Evolutionary conservation across 2,797 vertebrate genomes (phyloP).

Genomic region (Xenops minutus): DNA sequence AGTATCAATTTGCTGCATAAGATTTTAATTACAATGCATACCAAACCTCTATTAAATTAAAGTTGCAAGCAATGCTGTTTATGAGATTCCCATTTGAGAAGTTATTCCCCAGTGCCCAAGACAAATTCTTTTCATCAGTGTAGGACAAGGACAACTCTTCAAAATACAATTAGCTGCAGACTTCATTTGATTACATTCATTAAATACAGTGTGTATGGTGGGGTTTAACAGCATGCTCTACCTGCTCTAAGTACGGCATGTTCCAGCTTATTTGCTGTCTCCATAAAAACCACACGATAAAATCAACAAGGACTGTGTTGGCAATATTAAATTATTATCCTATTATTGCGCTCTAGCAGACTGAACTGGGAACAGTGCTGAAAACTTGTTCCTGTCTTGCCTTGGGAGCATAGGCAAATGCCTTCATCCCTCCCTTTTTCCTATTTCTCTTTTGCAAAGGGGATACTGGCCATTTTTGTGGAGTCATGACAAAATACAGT

Average conservation of each 20-base stretch:
- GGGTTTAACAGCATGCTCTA: constrained; percentile 44
- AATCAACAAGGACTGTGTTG: constrained; percentile 18
- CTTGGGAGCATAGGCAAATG: not conserved
- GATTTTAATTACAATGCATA: constrained; percentile 64
- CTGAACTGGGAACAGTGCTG: not conserved
- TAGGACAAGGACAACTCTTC: constrained; percentile 58
- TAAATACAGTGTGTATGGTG: constrained; percentile 41
- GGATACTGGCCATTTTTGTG: not conserved
- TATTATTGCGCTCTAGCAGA: constrained; percentile 3
- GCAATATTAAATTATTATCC: constrained; percentile 53
- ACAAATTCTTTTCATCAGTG: constrained; percentile 60
- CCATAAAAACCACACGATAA: constrained; percentile 48
- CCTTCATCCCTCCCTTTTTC: not conserved
- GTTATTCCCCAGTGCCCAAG: constrained; percentile 37
- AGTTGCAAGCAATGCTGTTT: constrained; percentile 49
- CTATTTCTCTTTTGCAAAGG: not conserved
- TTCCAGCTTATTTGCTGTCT: constrained; percentile 61
- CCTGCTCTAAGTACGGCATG: constrained; percentile 46
- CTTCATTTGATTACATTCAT: constrained; percentile 59
- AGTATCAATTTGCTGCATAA: constrained; percentile 31
- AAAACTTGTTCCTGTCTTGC: not conserved
- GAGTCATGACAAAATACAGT: not conserved
- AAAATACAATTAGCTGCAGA: constrained; percentile 58
- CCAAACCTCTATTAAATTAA: constrained; percentile 52
- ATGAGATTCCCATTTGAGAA: constrained; percentile 50